These are phyloP conservation scores for Progne subis DNA, from an alignment of 2,113 vertebrate species.

Conservation along the genomic window DNA sequence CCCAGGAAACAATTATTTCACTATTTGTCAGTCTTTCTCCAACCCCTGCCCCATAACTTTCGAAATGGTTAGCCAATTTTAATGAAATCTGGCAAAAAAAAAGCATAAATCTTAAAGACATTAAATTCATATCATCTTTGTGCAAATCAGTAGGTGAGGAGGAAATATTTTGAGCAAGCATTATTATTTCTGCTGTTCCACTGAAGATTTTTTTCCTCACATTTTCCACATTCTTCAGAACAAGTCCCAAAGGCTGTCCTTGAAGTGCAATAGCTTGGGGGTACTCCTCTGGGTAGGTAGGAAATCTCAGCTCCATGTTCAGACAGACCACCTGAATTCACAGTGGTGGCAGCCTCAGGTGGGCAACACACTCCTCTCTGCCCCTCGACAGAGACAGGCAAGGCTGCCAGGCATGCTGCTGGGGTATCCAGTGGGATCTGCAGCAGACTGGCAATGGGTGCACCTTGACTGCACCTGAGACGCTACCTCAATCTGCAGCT, in stretches of 20 bases:
- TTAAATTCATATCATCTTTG: neutral
- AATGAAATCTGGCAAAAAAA: constrained; percentile 23
- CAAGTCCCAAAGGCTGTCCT: neutral
- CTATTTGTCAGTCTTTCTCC: constrained; percentile 24
- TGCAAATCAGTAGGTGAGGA: constrained; percentile 25
- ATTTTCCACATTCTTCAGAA: neutral
- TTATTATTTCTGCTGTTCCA: neutral
- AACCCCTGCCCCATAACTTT: neutral
- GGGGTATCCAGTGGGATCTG: neutral
- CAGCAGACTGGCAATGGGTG: neutral
- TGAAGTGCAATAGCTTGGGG: neutral
- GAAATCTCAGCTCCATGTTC: neutral
- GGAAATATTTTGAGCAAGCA: neutral
- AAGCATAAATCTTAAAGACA: constrained; percentile 5
- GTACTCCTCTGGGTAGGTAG: neutral
- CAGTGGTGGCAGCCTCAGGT: neutral
- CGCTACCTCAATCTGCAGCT: accelerated
- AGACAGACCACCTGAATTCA: neutral
- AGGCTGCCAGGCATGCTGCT: neutral
- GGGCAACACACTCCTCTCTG: neutral
- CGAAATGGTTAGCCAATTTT: neutral
- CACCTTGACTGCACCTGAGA: neutral
- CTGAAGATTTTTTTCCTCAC: neutral
- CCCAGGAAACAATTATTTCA: constrained; percentile 10
- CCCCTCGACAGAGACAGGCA: accelerated